Evolutionary conservation across 2,888 invertebrate species (phyloP), one percentile per base, ranked within the genome.

Genomic region (Pheosia tremula): DNA sequence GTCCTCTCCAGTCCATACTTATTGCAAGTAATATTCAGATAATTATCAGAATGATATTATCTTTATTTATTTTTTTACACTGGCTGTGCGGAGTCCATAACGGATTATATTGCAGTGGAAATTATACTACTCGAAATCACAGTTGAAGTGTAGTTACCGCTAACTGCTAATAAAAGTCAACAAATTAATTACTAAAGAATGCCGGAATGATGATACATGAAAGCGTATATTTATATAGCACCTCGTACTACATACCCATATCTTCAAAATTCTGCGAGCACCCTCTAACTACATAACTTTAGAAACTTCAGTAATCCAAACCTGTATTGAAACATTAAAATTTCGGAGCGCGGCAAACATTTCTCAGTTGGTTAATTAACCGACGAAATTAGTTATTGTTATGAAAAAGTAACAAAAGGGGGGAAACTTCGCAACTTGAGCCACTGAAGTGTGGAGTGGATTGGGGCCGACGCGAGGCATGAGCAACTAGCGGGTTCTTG

Each of bases 361-460:
- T 84, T 80, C 78, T 79, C 81, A 80, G 83, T 81, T 79, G 82
- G 80, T 82, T 85, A 85, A 88, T 88, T 87, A 87, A 84, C 85
- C 83, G 80, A 79, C 81, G 75, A 83, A 87, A 87, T 87, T 88
- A 88, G 86, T 85, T 86, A 86, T 87, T 86, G 85, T 87, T 86
- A 85, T 85, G 82, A 87, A 88, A 87, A 86, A 84, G 81, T 80
- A 81, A 80, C 80, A 80, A 81, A 80, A 79, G 76, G 77, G 80
- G 77, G 69, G 75, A 76, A 83, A 85, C 73, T 84, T 83, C 63
- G 79, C 71, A 75, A 80, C 79, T 78, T 72, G 74, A 76, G 79
- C 69, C 76, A 68, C 75, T 71, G 71, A 67, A 76, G 79, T 78
- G 75, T 78, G 74, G 76, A 70, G 67, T 11, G 58, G 61, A 69